These are phyloP conservation scores for Reinhardtius hippoglossoides DNA, from an alignment of 2,113 vertebrate species.

Conservation along the genomic window DNA sequence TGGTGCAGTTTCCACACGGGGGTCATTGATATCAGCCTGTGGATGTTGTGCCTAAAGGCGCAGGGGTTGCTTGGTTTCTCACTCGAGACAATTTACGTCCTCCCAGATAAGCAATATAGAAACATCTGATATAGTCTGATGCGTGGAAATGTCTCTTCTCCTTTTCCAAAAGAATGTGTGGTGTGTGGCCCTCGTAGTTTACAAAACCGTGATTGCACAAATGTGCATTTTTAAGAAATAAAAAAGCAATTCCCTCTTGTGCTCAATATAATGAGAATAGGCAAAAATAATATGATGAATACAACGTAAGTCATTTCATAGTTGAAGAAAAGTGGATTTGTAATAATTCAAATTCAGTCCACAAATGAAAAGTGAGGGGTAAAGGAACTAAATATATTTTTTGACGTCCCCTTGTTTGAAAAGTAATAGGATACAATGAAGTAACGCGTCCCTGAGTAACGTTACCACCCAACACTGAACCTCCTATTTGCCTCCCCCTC, in stretches of 20 bases:
- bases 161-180: background rate
- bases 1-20: too few species aligned
- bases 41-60: background rate
- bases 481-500: constrained; percentile 25
- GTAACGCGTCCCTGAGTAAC: constrained; percentile 10
- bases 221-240: background rate
- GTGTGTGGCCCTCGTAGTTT: too few species aligned
- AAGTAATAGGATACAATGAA: background rate
- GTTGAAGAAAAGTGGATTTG: background rate
- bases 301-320: background rate
- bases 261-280: background rate
- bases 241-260: too few species aligned
- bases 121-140: background rate
- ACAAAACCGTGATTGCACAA: background rate
- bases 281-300: too few species aligned
- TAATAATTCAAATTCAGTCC: background rate
- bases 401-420: background rate
- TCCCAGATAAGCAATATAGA: background rate
- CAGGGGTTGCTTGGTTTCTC: too few species aligned
- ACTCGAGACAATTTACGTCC: background rate
- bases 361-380: background rate
- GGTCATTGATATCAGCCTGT: background rate
- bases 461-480: constrained; percentile 6
- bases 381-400: background rate
- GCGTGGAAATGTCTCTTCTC: too few species aligned